Evolutionary conservation across 1,140 invertebrate species (phyloP), one percentile per base, ranked within the genome.

Genomic region (Littorina saxatilis): DNA sequence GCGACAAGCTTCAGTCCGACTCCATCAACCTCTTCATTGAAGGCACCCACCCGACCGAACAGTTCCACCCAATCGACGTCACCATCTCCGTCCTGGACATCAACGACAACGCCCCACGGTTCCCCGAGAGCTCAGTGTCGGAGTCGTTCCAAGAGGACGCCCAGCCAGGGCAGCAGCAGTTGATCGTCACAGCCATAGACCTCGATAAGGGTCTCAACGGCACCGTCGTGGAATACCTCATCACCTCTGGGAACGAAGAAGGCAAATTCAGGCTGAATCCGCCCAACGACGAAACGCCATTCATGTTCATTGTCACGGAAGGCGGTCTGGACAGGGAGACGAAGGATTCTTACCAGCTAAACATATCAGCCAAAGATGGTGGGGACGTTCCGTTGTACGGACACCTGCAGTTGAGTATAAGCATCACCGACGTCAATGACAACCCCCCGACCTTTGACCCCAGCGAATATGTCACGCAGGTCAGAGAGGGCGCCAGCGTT

Each of bases 381-480:
- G 96, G 95, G 7, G 95, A 94, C 0, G 90, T 97, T 0, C 94
- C 94, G 72, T 95, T 95, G 80, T 94, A 95, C 82, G 98, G 97
- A 32, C 98, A 95, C 55, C 43, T 88, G 35, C 37, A 37, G 23
- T 66, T 87, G 96, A 96, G 81, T 96, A 96, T 80, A 96, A 96
- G 92, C 97, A 97, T 93, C 97, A 96, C 92, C 96, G 96, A 92
- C 97, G 97, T 82, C 96, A 94, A 98, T 96, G 94, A 98, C 97
- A 89, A 97, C 97, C 89, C 98, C 96, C 39, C 96, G 96, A 93
- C 98, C 96, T 92, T 98, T 96, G 96, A 98, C 97, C 90, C 97
- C 96, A 88, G 87, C 66, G 80, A 85, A 20, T 89, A 87, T 29
- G 84, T 66, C n/a, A 82, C 85, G 5, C 83, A 85, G 73, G 83